These are phyloP conservation scores for Ceyx erithaca DNA, from an alignment of 2,797 vertebrate genomes.

Conservation along the genomic window DNA sequence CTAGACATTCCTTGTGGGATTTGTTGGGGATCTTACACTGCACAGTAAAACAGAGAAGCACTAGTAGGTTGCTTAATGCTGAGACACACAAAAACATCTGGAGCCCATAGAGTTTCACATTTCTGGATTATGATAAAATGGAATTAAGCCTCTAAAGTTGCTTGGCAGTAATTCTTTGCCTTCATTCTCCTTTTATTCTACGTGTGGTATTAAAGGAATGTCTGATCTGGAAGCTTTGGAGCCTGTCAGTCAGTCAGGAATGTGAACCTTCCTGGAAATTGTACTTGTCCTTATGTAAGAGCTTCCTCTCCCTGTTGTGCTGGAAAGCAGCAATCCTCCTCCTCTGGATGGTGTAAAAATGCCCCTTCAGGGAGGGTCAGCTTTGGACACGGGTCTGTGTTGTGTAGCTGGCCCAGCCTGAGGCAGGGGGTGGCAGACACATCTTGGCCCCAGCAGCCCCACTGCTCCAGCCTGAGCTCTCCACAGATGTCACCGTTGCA, in stretches of 20 bases:
- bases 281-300: not conserved
- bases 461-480: not conserved
- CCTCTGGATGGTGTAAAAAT: not conserved
- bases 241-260: slow-evolving; percentile 18
- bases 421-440: not conserved
- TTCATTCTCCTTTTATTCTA: not conserved
- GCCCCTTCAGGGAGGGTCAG: not conserved
- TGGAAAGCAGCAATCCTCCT: not conserved
- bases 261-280: slow-evolving; percentile 23
- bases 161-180: not conserved
- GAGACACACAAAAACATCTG: slow-evolving; percentile 25
- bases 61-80: not conserved
- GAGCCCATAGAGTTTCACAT: not conserved
- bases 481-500: not conserved
- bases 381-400: not conserved
- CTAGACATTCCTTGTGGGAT: not conserved
- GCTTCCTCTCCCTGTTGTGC: not conserved
- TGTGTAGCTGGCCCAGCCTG: not conserved
- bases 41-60: not conserved
- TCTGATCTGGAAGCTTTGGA: slow-evolving; percentile 26
- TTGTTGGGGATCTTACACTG: not conserved
- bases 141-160: not conserved
- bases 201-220: slow-evolving; percentile 32
- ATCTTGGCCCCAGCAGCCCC: not conserved
- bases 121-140: slow-evolving; percentile 2